Base-by-base conservation (phyloP, 2,888 invertebrate genomes). In the Aplocera efformata region DNA sequence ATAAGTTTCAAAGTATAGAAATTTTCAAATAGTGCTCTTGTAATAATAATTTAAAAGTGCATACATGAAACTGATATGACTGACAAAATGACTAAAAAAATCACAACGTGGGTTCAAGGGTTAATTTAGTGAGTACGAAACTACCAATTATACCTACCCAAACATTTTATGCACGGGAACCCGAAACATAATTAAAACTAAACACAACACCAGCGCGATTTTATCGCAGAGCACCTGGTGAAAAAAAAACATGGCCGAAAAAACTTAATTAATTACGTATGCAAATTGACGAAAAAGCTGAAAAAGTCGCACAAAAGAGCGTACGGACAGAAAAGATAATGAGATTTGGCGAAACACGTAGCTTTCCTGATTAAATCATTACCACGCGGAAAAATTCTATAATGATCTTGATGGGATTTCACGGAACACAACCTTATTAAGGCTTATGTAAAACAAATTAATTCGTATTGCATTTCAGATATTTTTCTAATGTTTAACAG, bases 211-310 rank as follows among this genome's bases (percentile, higher is more conserved):
- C 34, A 42, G 58, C 50, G 53, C 49, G 59, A 50, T 56, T 66
- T 67, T 69, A 65, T 66, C 67, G 62, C 48, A 37, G 55, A 67
- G 61, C 66, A 73, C 72, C 71, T 75, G 72, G 58, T 59, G 60
- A 58, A 64, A 67, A 58, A 65, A 69, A 71, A 71, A 72, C 62
- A 64, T 68, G 65, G 58, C 50, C 56, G 42, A 60, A 65, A 77
- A 65, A 79, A 78, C 73, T 81, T 83, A 82, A 84, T 84, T 84
- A 83, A 84, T 84, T 84, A 82, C 77, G 79, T 82, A 83, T 82
- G 84, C 78, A 84, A 83, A 85, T 82, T 83, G 77, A 71, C 76
- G 76, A 77, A 65, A 77, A 82, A 79, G 72, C 77, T 76, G 72
- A 77, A 65, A 77, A 83, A 80, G 72, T 79, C 78, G 72, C 70